phyloP scores from a whole-genome alignment of 1,140 invertebrate species.

The Teleogryllus occipitalis region DNA sequence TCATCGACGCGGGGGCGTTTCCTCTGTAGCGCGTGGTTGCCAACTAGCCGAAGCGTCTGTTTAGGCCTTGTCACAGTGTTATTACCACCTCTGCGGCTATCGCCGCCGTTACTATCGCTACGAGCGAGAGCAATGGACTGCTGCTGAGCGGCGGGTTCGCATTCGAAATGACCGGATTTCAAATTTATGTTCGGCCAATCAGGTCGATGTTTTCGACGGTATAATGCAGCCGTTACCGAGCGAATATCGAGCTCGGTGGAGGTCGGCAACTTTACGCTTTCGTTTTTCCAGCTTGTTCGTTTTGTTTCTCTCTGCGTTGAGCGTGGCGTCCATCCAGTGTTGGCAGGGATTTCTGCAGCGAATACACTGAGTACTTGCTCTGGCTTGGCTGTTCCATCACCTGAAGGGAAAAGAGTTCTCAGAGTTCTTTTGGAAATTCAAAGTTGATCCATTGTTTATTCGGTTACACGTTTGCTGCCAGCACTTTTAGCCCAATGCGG shows the following conservation, averaged over 20 bases:
- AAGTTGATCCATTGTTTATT: too few species aligned
- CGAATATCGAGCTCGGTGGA: background rate
- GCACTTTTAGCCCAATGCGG: too few species aligned
- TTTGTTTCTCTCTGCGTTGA: too few species aligned
- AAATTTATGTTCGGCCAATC: background rate
- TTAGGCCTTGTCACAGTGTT: background rate
- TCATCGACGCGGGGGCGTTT: background rate
- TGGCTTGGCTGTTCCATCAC: too few species aligned
- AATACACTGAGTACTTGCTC: too few species aligned
- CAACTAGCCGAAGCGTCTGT: background rate
- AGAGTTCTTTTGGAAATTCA: too few species aligned
- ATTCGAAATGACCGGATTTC: constrained; percentile 1
- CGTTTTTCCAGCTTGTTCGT: too few species aligned
- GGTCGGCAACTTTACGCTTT: background rate
- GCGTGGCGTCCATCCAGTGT: too few species aligned
- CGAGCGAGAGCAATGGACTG: background rate
- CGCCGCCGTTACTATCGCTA: background rate
- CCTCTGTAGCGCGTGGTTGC: background rate
- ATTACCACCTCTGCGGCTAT: background rate
- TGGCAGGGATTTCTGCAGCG: too few species aligned
- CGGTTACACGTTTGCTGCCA: too few species aligned
- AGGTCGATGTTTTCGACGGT: background rate
- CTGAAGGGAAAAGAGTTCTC: too few species aligned
- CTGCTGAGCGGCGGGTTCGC: background rate
- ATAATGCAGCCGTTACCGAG: background rate